These are phyloP conservation scores for Drosophila persimilis DNA, from an alignment of 1,140 invertebrate genomes.

Conservation along the genomic window DNA sequence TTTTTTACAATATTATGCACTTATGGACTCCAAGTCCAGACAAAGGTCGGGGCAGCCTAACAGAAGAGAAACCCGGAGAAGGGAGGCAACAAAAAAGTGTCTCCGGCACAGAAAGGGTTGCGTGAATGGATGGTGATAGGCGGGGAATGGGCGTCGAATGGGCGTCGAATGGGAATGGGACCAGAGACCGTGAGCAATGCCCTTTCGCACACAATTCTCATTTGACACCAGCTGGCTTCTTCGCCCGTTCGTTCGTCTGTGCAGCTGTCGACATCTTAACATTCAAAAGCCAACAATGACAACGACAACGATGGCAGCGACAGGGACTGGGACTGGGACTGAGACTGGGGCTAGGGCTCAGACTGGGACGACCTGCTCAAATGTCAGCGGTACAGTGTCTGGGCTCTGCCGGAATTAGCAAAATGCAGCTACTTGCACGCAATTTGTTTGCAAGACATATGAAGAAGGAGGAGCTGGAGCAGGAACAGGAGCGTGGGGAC, in stretches of 20 bases:
- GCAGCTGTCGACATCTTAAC: slow-evolving; percentile 77
- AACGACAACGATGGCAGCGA: slow-evolving; percentile 40
- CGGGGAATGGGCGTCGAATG: background rate
- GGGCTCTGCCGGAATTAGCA: slow-evolving; percentile 65
- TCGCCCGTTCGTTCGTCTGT: slow-evolving; percentile 42
- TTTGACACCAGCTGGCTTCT: slow-evolving; percentile 68
- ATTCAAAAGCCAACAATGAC: slow-evolving; percentile 77
- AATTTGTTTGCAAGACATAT: slow-evolving; percentile 45
- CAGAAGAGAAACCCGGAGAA: slow-evolving; percentile 14
- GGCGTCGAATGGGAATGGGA: background rate
- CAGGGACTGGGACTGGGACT: slow-evolving; percentile 14
- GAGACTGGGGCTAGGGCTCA: background rate
- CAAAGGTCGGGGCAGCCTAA: slow-evolving; percentile 28
- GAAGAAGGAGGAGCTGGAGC: slow-evolving; percentile 9
- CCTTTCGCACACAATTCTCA: slow-evolving; percentile 59
- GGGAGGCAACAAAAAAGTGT: slow-evolving; percentile 14
- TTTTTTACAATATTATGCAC: slow-evolving; percentile 68
- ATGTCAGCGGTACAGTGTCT: slow-evolving; percentile 55
- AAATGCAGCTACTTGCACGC: slow-evolving; percentile 76
- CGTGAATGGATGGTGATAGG: slow-evolving; percentile 7
- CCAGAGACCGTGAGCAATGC: slow-evolving; percentile 46
- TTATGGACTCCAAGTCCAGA: slow-evolving; percentile 39
- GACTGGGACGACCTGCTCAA: slow-evolving; percentile 46
- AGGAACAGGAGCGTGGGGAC: slow-evolving; percentile 9
- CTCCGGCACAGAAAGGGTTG: slow-evolving; percentile 38